These are phyloP conservation scores for Thelaira solivaga DNA, from an alignment of 2,888 invertebrate species.

Conservation along the genomic window DNA sequence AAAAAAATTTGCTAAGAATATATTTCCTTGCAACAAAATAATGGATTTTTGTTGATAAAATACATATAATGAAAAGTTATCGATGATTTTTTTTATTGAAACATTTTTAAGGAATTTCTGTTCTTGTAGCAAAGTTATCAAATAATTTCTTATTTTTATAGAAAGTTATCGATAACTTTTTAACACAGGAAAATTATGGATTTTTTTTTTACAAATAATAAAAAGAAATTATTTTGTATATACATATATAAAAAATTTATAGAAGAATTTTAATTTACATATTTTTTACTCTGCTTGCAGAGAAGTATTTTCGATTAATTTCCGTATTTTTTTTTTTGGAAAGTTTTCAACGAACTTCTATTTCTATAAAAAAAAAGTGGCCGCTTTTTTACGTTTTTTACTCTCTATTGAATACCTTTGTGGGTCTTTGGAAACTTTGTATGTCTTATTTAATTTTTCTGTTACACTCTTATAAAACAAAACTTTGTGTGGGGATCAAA, in stretches of 20 bases:
- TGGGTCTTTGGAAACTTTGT: slow-evolving; percentile 11
- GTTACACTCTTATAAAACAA: slow-evolving; percentile 1
- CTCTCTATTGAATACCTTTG: neutral
- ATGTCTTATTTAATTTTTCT: neutral
- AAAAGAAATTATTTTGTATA: too few species aligned
- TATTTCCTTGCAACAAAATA: too few species aligned
- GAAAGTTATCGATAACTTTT: neutral
- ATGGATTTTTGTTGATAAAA: too few species aligned
- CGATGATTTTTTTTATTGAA: neutral
- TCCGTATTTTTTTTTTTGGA: neutral
- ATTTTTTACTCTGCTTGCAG: too few species aligned
- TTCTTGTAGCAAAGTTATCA: neutral
- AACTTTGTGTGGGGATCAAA: slow-evolving; percentile 37
- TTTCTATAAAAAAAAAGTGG: neutral
- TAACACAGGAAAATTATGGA: too few species aligned
- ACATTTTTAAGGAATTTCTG: neutral
- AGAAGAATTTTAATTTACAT: too few species aligned
- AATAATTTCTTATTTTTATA: neutral
- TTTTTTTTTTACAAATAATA: too few species aligned
- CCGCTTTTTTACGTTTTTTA: too few species aligned
- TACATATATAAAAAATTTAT: too few species aligned
- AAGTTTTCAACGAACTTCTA: neutral
- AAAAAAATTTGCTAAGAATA: too few species aligned
- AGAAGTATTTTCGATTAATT: neutral
- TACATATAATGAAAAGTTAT: neutral